A percentile compares a stretch with the other conserved stretches of the same genome.
phyloP scores from a whole-genome alignment of 2,797 vertebrate species.

The Sarcophilus harrisii region DNA sequence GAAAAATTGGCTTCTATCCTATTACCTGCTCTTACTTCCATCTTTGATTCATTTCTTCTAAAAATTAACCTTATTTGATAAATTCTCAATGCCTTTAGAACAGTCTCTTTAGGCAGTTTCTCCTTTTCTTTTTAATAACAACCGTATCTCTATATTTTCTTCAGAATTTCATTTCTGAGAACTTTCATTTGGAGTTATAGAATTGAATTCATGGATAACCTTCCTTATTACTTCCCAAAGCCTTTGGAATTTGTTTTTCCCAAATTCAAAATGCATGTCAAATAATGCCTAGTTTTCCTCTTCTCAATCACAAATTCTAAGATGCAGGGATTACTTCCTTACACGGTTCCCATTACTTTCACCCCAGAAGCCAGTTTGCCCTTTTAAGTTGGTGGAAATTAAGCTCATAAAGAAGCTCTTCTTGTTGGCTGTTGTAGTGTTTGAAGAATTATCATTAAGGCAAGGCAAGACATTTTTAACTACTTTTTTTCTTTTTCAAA shows the following conservation, averaged over 20 bases:
- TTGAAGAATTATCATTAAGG: not conserved
- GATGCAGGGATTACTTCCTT: not conserved
- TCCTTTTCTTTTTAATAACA: not conserved
- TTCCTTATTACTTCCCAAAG: not conserved
- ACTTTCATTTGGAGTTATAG: not conserved
- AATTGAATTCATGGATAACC: not conserved
- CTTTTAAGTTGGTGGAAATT: not conserved
- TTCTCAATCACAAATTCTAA: not conserved
- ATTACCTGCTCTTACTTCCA: not conserved
- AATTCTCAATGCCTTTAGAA: not conserved
- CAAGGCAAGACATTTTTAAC: not conserved
- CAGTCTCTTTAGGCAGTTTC: not conserved
- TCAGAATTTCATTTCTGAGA: not conserved
- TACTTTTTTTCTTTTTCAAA: not conserved
- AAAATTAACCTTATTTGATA: not conserved
- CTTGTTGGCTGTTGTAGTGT: not conserved
- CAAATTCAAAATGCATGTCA: not conserved
- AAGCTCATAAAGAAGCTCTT: not conserved
- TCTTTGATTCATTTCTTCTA: not conserved
- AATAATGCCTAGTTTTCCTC: not conserved
- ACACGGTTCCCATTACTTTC: not conserved
- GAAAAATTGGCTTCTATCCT: not conserved
- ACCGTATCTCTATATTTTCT: not conserved
- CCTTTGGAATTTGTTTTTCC: not conserved
- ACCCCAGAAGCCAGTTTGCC: not conserved